Base-by-base conservation (phyloP, 1,140 invertebrate genomes). In the Conus betulinus region DNA sequence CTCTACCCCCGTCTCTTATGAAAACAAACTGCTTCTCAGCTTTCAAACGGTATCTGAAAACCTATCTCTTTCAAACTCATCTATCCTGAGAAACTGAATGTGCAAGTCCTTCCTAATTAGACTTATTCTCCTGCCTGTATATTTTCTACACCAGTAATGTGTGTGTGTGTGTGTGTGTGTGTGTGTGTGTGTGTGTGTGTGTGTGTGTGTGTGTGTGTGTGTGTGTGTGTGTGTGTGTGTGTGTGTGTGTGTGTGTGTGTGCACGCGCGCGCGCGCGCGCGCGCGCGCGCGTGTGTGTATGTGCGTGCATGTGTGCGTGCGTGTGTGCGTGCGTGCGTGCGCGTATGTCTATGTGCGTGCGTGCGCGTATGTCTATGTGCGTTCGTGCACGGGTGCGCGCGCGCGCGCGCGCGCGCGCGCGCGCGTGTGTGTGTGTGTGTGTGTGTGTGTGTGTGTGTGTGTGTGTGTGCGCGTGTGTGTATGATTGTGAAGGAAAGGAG, bases 371-470 rank as follows among this genome's bases (percentile, higher is more conserved):
- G 67, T 71, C 8, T 71, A 17, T 71, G 67, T 71, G 67, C 20
- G 67, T 71, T 7, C 20, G 67, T 71, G 67, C 20, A 17, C 23
- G 67, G 8, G 67, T 71, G 67, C 20, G 67, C 20, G 67, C 17
- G 67, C 20, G 67, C 20, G 67, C 17, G 67, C 20, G 67, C 20
- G 67, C 17, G 67, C 2, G 81, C 25, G 81, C 10, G 81, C 13
- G 81, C 20, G 79, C 55, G 39, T 4, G 81, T 25, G 6, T 83
- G 81, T 55, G 81, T 57, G 52, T 55, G 79, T 51, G 79, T 39
- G 27, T 81, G 27, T 81, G 15, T 81, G 79, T 81, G 79, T 81
- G 79, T 81, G 79, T 81, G 79, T 81, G 79, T 81, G 52, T 3
- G 79, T 39, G 79, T 39, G 79, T 39, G 79, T 39, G 79, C n/a